Percentiles rank a stretch among this genome's conserved stretches.
phyloP scores from a whole-genome alignment of 2,797 vertebrate genomes.

The Corythornis leucogaster region DNA sequence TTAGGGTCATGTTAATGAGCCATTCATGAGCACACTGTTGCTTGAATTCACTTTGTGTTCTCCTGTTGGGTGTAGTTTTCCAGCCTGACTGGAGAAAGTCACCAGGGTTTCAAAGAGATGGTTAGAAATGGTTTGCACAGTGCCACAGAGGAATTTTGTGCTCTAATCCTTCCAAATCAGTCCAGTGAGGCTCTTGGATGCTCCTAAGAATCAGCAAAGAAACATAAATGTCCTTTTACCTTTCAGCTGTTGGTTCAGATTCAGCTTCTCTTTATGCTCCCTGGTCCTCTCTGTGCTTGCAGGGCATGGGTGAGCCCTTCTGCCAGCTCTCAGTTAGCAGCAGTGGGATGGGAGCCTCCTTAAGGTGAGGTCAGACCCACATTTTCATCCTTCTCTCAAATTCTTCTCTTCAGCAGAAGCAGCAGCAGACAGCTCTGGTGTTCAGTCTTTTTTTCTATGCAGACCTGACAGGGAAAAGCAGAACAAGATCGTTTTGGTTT shows the following conservation, averaged over 20 bases:
- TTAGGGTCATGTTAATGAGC: neutral
- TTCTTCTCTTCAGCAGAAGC: neutral
- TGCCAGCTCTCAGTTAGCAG: neutral
- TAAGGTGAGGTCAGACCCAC: neutral
- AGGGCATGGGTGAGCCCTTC: neutral
- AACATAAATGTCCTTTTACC: neutral
- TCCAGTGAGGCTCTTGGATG: fast-evolving
- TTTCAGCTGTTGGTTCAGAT: neutral
- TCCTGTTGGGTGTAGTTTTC: fast-evolving
- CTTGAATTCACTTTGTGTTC: neutral
- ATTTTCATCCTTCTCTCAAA: neutral
- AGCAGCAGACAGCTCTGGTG: neutral
- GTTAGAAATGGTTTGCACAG: neutral
- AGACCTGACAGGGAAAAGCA: neutral
- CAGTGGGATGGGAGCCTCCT: neutral
- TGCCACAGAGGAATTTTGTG: neutral
- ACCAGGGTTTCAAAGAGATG: neutral
- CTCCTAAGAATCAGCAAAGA: neutral
- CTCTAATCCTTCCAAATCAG: neutral
- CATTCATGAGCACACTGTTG: fast-evolving
- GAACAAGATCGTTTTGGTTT: neutral
- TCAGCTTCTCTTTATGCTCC: neutral
- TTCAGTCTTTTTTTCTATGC: neutral
- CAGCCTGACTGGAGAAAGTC: neutral
- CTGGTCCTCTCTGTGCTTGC: neutral